Base-by-base conservation (phyloP, 2,113 vertebrate genomes). In the Clarias gariepinus region DNA sequence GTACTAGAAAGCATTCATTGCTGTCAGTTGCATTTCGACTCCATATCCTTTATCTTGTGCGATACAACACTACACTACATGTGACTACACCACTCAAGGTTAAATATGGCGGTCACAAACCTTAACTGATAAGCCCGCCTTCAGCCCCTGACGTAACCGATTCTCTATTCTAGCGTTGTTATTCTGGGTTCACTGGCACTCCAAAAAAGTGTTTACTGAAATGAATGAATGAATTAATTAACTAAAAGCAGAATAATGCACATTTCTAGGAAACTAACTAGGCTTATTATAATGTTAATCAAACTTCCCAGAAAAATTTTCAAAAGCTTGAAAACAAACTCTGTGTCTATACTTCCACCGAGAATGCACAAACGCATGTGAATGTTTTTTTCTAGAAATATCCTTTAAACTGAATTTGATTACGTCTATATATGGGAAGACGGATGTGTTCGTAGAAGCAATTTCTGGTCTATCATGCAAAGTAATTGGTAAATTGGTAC, bases 391-490 rank as follows among this genome's bases (percentile, higher is more conserved):
- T 16, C 16, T 30, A 19, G 23, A 68, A 82, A 68, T 21, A 66
- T 53, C 58, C 63, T 52, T 68, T 68, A 66, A 53, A 66, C 25
- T 53, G 16, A 68, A 82, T 82, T 30, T 52, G 25, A 82, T 82
- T 68, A 82, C 19, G 16, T 41, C 58, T 33, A 55, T 52, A 66
- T 28, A 60, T 30, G 64, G 36, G 53, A 64, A 83, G 47, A 57
- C 21, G 25, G 23, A 87, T 66, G 57, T 68, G 33, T n/a, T n/a
- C 52, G 33, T 33, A 41, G 66, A 6, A 63, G 52, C 82, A 91
- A 83, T 85, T 85, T 76, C 76, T 82, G 84, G 90, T 87, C 89
- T 69, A 89, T 21, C 64, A 30, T 79, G 73, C 76, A 19, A 69
- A 82, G 30, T 74, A 63, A 90, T 85, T 86, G 53, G 68, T 80